Base-by-base conservation (phyloP, 2,113 vertebrate genomes). In the Ictidomys tridecemlineatus region DNA sequence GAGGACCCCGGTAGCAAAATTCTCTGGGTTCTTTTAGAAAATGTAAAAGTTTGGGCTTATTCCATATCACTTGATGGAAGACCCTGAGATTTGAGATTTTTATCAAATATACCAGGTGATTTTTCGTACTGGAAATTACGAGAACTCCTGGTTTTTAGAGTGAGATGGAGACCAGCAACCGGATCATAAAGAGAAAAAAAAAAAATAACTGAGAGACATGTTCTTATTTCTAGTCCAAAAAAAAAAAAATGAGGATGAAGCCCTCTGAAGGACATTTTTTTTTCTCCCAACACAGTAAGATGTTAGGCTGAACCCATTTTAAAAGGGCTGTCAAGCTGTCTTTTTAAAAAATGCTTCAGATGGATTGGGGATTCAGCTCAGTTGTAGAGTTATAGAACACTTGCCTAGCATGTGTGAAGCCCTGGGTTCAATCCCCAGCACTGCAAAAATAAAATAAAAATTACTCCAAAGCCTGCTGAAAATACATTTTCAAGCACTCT, bases 181-280 rank as follows among this genome's bases (percentile, higher is more conserved):
- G 85, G 2, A 10, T 13, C 76, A 39, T 45, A 93, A 83, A 30
- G 5, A 82, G 34, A 65, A 89, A 89, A 42, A 89, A 42, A 89
- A 42, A 39, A 95, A 96, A 88, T 1, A 91, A 93, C 7, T 61
- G 18, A 92, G 30, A 82, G 16, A 65, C 87, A 92, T 63, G 24
- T 53, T 88, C 6, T 30, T 73, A 8, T 74, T 39, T 73, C 65
- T 34, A 48, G 32, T 56, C 32, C 58, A 92, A 97, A 88, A 10
- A 96, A 91, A 85, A 11, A 83, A 96, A 91, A 88, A 37, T 84
- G 42, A 87, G 37, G n/a, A 34, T n/a, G n/a, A 82, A 88, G 22
- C 18, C 18, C n/a, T 7, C 22, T 51, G 1, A 92, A 74, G 5
- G 20, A 91, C 56, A 0, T 4, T 65, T 63, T 91, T 17, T 58